Evolutionary conservation across 2,888 invertebrate species (phyloP), one percentile per base, ranked within the genome.

Genomic region (Nomada fucata): DNA sequence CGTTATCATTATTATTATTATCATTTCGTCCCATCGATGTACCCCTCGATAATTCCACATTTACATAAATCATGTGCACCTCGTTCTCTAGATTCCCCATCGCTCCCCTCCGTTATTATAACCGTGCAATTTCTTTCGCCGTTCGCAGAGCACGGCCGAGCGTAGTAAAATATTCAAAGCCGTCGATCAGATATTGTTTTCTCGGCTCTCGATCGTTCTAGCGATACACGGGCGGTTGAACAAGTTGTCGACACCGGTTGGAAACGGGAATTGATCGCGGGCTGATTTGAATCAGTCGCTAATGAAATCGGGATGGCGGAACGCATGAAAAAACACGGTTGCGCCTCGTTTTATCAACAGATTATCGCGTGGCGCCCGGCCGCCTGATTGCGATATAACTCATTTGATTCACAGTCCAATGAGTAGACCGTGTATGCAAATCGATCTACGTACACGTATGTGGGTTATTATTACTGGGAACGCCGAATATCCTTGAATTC

Each of bases 351-450:
- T 68, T 53, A 72, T 70, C 68, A 68, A 53, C 20, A 26, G 78
- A 73, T 72, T 69, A 68, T 64, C 78, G 78, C n/a, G 7, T 76
- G 82, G 79, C 79, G 80, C 64, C 80, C 68, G 75, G 26, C 59
- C 13, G 67, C 65, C n/a, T 65, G 79, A 55, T 79, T 57, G 79
- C 74, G 70, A 55, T 82, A 36, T 52, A 75, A 79, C 36, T 72
- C 76, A 64, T 63, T 82, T 20, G 79, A 82, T 82, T 82, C 82
- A 80, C 80, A 76, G 71, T 73, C 69, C 80, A 69, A 61, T 50
- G 80, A 81, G 63, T 81, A 72, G 65, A 77, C 57, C 44, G 64
- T 50, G 55, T 78, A 81, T 81, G 80, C 73, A 73, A 73, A 81
- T 81, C 11, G 26, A 13, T 36, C 44, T 7, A 7, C 36, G 36